These are phyloP conservation scores for Panagrolaimus sp. DNA, from an alignment of 1,140 invertebrate species.

Conservation along the genomic window DNA sequence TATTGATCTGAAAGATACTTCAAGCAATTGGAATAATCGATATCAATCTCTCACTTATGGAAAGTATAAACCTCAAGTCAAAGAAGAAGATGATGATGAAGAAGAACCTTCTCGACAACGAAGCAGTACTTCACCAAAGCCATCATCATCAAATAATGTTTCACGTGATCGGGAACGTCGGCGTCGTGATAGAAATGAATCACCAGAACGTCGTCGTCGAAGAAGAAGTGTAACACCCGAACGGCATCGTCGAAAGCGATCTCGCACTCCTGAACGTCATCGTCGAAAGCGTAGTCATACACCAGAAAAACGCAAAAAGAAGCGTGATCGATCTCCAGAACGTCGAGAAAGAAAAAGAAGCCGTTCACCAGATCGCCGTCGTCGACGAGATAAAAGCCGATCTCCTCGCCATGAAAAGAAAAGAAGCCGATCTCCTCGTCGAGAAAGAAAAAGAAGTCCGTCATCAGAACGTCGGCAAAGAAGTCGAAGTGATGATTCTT, in stretches of 20 bases:
- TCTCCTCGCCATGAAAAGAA: background rate
- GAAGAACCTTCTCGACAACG: background rate
- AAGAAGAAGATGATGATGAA: conserved; percentile 32
- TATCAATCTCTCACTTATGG: conserved; percentile 51
- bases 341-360: background rate
- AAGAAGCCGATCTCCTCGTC: background rate
- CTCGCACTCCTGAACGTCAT: background rate
- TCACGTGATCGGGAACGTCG: background rate
- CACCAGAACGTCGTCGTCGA: background rate
- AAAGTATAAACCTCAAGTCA: conserved; percentile 20
- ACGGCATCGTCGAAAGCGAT: background rate
- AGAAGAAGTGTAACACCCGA: background rate
- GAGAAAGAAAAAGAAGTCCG: background rate
- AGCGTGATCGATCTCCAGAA: background rate
- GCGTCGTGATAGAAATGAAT: too few species aligned
- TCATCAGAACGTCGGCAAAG: background rate
- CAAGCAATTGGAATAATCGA: conserved; percentile 21
- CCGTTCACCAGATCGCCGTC: background rate
- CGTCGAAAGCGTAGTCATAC: background rate
- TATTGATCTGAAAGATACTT: conserved; percentile 13
- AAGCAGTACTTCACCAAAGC: too few species aligned
- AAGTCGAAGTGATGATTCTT: too few species aligned
- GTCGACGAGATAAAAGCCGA: background rate
- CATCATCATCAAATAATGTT: too few species aligned
- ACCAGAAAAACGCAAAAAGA: background rate